phyloP scores from a whole-genome alignment of 2,113 vertebrate genomes.

The Myotis lucifugus region DNA sequence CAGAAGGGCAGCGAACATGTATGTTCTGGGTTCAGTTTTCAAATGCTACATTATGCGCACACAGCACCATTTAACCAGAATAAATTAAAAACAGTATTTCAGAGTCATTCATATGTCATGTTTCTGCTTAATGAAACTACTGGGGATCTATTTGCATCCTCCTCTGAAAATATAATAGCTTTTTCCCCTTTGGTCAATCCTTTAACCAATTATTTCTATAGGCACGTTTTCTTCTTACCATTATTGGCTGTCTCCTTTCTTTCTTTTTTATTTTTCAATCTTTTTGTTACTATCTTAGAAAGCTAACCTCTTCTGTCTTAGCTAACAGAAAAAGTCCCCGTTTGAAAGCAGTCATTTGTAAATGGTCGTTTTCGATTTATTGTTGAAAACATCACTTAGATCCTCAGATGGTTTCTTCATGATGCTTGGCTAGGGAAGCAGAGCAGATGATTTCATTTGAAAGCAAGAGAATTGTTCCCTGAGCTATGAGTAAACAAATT shows the following conservation, averaged over 20 bases:
- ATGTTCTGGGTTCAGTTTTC: neutral
- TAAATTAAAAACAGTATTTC: neutral
- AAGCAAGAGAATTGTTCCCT: conserved; percentile 27
- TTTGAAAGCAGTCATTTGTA: conserved; percentile 43
- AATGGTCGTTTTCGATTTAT: conserved; percentile 25
- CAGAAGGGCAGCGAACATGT: neutral
- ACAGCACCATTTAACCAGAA: neutral
- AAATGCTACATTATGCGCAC: neutral
- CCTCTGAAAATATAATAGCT: neutral
- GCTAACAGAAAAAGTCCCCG: neutral
- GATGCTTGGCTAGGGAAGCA: neutral
- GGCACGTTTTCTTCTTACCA: conserved; percentile 51
- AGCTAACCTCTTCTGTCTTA: neutral
- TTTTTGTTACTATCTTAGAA: neutral
- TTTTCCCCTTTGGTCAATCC: neutral
- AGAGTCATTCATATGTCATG: neutral
- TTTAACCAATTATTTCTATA: conserved; percentile 43
- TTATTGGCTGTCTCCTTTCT: neutral
- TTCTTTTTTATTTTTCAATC: neutral
- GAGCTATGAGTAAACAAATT: conserved; percentile 7
- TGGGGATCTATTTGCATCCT: neutral
- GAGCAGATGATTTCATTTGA: conserved; percentile 34
- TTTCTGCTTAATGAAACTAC: neutral
- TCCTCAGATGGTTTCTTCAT: neutral
- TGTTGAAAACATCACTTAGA: neutral